phyloP scores from a whole-genome alignment of 1,140 invertebrate genomes.

The Trachymyrmex cornetzi region DNA sequence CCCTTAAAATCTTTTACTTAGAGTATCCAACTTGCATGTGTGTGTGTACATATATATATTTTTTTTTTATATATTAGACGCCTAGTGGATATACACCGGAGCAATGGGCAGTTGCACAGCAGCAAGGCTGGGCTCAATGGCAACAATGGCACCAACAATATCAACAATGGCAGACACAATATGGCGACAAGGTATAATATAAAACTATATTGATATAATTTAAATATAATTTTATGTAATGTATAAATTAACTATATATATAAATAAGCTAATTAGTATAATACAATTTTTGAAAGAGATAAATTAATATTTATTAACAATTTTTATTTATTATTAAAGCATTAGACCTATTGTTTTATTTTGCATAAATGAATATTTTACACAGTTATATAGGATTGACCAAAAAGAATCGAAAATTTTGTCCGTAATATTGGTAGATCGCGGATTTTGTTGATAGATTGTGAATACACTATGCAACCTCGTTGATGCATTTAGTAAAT shows the following conservation, averaged over 20 bases:
- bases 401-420: too few species aligned
- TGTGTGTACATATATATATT: neutral
- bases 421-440: too few species aligned
- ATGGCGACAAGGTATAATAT: conserved; percentile 90
- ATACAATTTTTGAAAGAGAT: neutral
- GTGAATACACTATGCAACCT: too few species aligned
- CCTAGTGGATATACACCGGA: conserved; percentile 90
- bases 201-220: neutral
- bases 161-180: conserved; percentile 94
- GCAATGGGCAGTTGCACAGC: conserved; percentile 90
- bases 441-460: too few species aligned
- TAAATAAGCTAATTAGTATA: neutral
- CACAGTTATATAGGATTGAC: neutral
- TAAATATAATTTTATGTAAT: conserved; percentile 14
- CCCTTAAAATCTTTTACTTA: too few species aligned
- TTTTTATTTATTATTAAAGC: conserved; percentile 6
- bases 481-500: too few species aligned
- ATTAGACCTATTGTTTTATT: neutral
- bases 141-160: conserved; percentile 94
- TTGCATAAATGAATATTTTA: neutral
- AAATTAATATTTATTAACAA: neutral
- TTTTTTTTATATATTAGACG: conserved; percentile 80
- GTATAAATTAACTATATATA: neutral
- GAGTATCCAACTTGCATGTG: too few species aligned
- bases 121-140: conserved; percentile 95